Percentiles rank a stretch among this genome's conserved stretches.
phyloP scores from a whole-genome alignment of 2,113 vertebrate species.

The Numenius arquata region DNA sequence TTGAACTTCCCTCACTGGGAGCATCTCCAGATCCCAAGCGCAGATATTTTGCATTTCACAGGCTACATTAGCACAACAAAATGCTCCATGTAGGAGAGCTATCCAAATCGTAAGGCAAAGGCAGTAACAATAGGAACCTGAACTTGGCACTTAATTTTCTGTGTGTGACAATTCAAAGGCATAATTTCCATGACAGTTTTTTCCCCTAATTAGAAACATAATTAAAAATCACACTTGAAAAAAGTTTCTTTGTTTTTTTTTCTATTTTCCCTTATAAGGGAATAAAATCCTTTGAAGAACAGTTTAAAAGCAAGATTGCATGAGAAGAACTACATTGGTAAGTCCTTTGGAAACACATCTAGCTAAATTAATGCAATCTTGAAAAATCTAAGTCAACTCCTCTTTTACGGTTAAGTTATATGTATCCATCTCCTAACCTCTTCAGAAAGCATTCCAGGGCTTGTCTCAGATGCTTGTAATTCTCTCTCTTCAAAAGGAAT shows the following conservation, averaged over 20 bases:
- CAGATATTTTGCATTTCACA: background rate
- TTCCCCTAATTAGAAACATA: background rate
- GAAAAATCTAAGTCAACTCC: background rate
- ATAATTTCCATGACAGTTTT: background rate
- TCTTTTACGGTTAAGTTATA: too few relatives aligned
- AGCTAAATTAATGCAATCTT: background rate
- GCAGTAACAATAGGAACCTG: background rate
- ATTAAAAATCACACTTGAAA: background rate
- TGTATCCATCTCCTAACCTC: too few relatives aligned
- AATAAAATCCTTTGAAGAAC: background rate
- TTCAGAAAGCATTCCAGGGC: background rate
- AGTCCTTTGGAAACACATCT: background rate
- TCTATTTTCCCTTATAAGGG: background rate
- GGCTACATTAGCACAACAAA: background rate
- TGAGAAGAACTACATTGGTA: background rate
- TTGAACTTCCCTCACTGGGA: background rate
- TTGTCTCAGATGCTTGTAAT: background rate
- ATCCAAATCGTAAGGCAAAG: background rate
- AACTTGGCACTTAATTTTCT: background rate
- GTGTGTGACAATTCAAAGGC: background rate
- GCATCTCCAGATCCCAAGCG: background rate
- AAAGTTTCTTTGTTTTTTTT: background rate
- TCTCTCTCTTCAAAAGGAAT: background rate
- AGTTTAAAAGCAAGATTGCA: background rate
- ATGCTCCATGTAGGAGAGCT: rapidly evolving